These are phyloP conservation scores for Carassius auratus DNA, from an alignment of 2,113 vertebrate genomes.

Conservation along the genomic window DNA sequence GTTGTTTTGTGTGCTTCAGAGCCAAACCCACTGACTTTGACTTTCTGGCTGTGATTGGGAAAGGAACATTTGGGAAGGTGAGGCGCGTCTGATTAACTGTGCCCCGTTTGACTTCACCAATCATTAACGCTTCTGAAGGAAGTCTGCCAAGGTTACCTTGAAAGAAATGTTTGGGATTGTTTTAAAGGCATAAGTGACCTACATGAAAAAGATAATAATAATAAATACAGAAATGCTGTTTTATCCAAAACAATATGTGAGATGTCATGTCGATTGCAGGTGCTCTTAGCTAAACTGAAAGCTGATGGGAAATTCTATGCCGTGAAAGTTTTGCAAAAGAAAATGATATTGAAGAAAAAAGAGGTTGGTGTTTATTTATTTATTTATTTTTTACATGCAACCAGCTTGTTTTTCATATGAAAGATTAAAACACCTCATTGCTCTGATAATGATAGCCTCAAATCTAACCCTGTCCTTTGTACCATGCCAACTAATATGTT, in stretches of 20 bases:
- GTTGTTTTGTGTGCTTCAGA: slow-evolving; percentile 61
- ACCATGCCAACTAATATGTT: slow-evolving; percentile 50
- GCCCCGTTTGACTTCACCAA: slow-evolving; percentile 59
- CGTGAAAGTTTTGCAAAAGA: slow-evolving; percentile 97
- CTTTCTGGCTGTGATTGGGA: slow-evolving; percentile 78
- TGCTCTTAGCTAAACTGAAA: slow-evolving; percentile 93
- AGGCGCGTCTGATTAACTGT: slow-evolving; percentile 36
- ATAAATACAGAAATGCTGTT: neutral
- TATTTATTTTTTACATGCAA: neutral
- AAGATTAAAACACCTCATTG: neutral
- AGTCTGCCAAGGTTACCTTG: slow-evolving; percentile 50
- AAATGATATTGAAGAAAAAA: slow-evolving; percentile 94
- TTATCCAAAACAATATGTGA: neutral
- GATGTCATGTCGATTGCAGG: slow-evolving; percentile 74
- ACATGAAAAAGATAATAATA: neutral
- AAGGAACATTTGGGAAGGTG: slow-evolving; percentile 81
- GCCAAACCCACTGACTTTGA: slow-evolving; percentile 79
- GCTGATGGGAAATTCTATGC: slow-evolving; percentile 90
- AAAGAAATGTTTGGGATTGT: neutral
- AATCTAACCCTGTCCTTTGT: slow-evolving; percentile 71
- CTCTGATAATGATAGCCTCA: slow-evolving; percentile 63
- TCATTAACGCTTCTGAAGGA: slow-evolving; percentile 67
- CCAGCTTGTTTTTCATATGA: neutral
- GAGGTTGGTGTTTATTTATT: slow-evolving; percentile 78
- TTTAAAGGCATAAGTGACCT: neutral